Evolutionary conservation across 2,888 invertebrate species (phyloP), one percentile per base, ranked within the genome.

Genomic region (Caenorhabditis panamensis): DNA sequence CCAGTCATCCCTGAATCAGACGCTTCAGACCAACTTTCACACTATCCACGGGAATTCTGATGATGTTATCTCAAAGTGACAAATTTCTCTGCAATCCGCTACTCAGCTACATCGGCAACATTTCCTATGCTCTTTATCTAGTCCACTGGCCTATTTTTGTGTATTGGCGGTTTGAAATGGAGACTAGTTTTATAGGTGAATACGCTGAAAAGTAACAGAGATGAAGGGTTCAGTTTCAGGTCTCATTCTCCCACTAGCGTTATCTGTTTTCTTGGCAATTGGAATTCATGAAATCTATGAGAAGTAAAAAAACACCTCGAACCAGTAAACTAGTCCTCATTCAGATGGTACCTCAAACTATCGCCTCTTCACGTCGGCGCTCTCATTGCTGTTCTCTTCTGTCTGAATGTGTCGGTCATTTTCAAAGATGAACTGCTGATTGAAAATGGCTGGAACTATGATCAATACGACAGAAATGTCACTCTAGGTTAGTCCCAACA

Each of bases 91-190:
- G 59, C 0, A 76, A 76, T 49, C 37, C n/a, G 18, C 9, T 78
- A 18, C 36, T 71, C 5, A 58, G 28, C 18, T 71, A 78, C 47
- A 78, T 78, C 24, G 77, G 77, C 8, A 64, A 69, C 22, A 71
- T 78, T 44, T 78, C 77, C 1, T 78, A 63, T 28, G 37, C 69
- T n/a, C 47, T 78, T 9, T 78, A 69, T 37, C 53, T 78, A 3
- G 58, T 78, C 20, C 77, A 77, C 28, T 77, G 77, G 77, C 77
- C 77, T 22, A 53, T 77, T 28, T 77, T 61, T 28, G 66, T 59
- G 1, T 75, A 67, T 31, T 75, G 75, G 75, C 67, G 67, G 20
- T 51, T 75, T 11, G 54, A 54, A 28, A 54, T 54, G 54, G 54
- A 54, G 26, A 0, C n/a, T n/a, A 54, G 54, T 28, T 28, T n/a